Percentiles rank a stretch among this genome's conserved stretches.
Evolutionary conservation across 2,113 vertebrate genomes (phyloP).

Genomic region (human): GRCh38 chr3:7972501-7973000

Average conservation of each 20-base stretch:
- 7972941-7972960: not conserved
- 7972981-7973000: not conserved
- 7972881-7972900: not conserved
- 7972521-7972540: not conserved
- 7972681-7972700: not conserved
- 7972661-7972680: not conserved
- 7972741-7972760: not conserved
- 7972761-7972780: constrained; percentile 12
- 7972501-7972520: not conserved
- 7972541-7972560: not conserved
- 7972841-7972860: constrained; percentile 10
- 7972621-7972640: not conserved
- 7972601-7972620: not conserved
- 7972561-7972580: not conserved
- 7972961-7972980: not conserved
- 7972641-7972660: not conserved
- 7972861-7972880: not conserved
- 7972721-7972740: not conserved
- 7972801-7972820: not conserved
- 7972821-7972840: not conserved
- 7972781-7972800: not conserved
- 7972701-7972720: not conserved
- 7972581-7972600: not conserved
- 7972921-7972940: not conserved
- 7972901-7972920: not conserved